Percentiles rank a stretch among this genome's conserved stretches.
Conservation (phyloP, 2,797 vertebrate genomes). For the Peromyscus attwateri region DNA sequence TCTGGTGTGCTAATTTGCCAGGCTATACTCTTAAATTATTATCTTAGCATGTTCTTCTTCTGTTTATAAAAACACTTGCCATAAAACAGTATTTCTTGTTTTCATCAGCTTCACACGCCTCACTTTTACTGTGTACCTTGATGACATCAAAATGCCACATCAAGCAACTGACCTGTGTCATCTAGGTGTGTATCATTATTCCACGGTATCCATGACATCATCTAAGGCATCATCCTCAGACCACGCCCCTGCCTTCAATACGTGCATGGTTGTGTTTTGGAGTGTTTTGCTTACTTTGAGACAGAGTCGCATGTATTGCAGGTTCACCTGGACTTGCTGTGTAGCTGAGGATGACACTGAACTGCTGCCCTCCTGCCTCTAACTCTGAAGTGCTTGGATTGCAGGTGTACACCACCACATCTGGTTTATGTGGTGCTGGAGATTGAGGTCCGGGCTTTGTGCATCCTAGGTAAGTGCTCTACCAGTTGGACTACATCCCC, state of each 20-base stretch:
- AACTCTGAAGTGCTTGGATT: background rate
- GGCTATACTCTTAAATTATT: background rate
- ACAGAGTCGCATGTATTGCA: background rate
- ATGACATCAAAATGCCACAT: background rate
- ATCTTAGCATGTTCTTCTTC: background rate
- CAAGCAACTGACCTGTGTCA: background rate
- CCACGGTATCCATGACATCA: no score
- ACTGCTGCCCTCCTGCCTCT: background rate
- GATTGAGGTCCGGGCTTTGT: background rate
- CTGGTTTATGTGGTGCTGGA: no score
- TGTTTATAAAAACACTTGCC: background rate
- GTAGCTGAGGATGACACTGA: no score
- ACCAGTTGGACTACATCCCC: background rate
- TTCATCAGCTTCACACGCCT: background rate
- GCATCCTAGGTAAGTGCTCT: background rate
- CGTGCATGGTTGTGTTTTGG: background rate
- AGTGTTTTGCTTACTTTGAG: background rate
- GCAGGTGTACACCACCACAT: no score
- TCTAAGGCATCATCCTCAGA: background rate
- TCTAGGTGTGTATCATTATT: background rate
- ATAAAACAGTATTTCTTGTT: no score
- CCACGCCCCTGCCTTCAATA: background rate
- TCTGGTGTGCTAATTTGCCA: background rate
- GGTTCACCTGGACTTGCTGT: background rate
- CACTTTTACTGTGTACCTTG: background rate